Conservation (phyloP, 2,797 vertebrate genomes). For the Kryptopterus vitreolus region DNA sequence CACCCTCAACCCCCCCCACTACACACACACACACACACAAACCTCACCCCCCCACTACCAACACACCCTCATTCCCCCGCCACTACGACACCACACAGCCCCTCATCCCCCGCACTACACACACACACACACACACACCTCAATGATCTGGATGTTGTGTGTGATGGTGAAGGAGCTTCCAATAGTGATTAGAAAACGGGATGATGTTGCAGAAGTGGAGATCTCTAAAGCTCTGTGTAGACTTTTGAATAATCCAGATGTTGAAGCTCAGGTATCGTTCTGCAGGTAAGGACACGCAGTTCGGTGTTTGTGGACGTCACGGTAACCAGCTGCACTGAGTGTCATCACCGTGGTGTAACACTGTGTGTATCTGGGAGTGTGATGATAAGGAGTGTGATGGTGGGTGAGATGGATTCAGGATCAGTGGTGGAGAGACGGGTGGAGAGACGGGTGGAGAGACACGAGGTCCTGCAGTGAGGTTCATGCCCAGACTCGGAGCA, state of each 20-base stretch:
- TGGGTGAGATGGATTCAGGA: not conserved
- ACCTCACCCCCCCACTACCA: not conserved
- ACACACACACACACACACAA: not conserved
- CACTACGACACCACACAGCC: conserved; percentile 23
- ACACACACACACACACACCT: not conserved
- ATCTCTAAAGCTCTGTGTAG: not conserved
- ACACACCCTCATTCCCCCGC: conserved; percentile 50
- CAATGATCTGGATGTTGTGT: too few relatives aligned
- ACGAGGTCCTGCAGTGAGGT: not conserved
- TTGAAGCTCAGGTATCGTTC: not conserved
- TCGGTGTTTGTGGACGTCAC: not conserved
- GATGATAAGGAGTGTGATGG: not conserved
- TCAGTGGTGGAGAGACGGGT: not conserved
- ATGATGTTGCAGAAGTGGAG: not conserved
- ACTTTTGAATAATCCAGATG: not conserved
- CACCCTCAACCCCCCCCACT: not conserved
- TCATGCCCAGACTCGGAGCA: not conserved
- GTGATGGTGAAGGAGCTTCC: too few relatives aligned
- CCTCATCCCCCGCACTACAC: too few relatives aligned
- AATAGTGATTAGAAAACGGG: not conserved
- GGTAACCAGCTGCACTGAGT: not conserved
- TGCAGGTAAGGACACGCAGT: too few relatives aligned
- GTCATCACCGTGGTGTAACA: not conserved
- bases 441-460: not conserved
- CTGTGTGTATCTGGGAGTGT: not conserved